Conservation (phyloP, 2,888 invertebrate species). For the Lobophora halterata region DNA sequence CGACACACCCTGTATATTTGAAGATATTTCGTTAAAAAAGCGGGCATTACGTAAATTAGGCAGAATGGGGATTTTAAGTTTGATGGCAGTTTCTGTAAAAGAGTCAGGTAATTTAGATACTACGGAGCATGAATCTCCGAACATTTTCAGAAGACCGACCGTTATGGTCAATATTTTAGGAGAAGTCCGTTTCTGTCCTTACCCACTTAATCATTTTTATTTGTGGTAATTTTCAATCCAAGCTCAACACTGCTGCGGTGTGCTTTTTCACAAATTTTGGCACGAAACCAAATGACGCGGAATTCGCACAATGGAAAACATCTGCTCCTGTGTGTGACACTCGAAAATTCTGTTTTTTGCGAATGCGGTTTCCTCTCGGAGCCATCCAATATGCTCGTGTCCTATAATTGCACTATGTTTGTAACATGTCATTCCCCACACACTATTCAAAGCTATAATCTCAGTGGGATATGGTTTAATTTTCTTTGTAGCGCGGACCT, state of each 20-base stretch:
- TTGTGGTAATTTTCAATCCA: constrained; percentile 17
- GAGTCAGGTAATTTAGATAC: too few relatives aligned
- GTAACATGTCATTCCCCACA: constrained; percentile 4
- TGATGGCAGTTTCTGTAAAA: too few relatives aligned
- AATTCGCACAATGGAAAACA: constrained; percentile 23
- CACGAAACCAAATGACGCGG: constrained; percentile 26
- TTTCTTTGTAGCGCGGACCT: constrained; percentile 15
- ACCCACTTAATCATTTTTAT: constrained; percentile 6
- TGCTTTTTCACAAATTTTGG: constrained; percentile 27
- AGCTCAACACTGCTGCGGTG: constrained; percentile 13
- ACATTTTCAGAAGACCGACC: too few relatives aligned
- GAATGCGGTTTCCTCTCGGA: constrained; percentile 23
- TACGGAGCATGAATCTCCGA: too few relatives aligned
- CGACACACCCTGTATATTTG: too few relatives aligned
- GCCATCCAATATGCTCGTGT: constrained; percentile 26
- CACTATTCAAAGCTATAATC: constrained; percentile 11
- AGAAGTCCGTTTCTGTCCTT: not conserved
- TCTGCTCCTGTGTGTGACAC: constrained; percentile 29
- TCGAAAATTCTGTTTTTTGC: constrained; percentile 25
- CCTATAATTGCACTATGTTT: constrained; percentile 26
- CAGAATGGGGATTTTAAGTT: too few relatives aligned
- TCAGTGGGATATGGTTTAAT: constrained; percentile 6
- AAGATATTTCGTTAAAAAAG: too few relatives aligned
- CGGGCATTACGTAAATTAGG: too few relatives aligned
- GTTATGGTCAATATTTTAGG: not conserved